These are phyloP conservation scores for Scaptomyza tumidula DNA, from an alignment of 2,888 invertebrate genomes.

Conservation along the genomic window DNA sequence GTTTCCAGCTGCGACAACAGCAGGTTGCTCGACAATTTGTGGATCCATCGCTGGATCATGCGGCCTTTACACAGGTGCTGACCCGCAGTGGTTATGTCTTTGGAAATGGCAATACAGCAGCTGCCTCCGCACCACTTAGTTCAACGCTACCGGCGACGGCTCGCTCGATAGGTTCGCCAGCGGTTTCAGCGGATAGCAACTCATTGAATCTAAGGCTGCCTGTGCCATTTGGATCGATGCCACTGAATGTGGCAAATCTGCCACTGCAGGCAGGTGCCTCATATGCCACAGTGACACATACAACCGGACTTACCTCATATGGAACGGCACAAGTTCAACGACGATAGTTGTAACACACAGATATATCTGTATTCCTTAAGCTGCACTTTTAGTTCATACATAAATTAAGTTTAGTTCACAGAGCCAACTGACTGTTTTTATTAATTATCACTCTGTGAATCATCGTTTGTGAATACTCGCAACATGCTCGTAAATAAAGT, in stretches of 20 bases:
- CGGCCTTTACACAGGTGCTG: slow-evolving; percentile 78
- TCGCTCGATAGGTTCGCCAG: slow-evolving; percentile 38
- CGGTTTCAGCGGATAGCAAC: slow-evolving; percentile 51
- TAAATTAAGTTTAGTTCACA: slow-evolving; percentile 17
- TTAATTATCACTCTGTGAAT: slow-evolving; percentile 29
- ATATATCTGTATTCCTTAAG: slow-evolving; percentile 29
- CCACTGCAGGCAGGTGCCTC: slow-evolving; percentile 80
- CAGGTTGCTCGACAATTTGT: slow-evolving; percentile 66
- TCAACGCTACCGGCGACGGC: slow-evolving; percentile 28
- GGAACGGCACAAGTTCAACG: slow-evolving; percentile 79
- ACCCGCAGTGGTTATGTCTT: slow-evolving; percentile 76
- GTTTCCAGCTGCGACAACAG: slow-evolving; percentile 14
- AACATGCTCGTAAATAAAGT: slow-evolving; percentile 59
- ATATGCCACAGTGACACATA: slow-evolving; percentile 71
- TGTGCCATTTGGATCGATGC: slow-evolving; percentile 76
- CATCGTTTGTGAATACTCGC: slow-evolving; percentile 43
- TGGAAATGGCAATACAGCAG: slow-evolving; percentile 28
- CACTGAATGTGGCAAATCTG: slow-evolving; percentile 75
- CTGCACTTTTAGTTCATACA: slow-evolving; percentile 27
- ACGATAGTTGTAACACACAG: slow-evolving; percentile 40
- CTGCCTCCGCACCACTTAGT: slow-evolving; percentile 34
- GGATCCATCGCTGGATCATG: slow-evolving; percentile 76
- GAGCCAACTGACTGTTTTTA: slow-evolving; percentile 38
- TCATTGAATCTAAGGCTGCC: slow-evolving; percentile 79
- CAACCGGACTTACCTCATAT: slow-evolving; percentile 77